Conservation (phyloP, 2,888 invertebrate genomes). For the Masnerella sp. region DNA sequence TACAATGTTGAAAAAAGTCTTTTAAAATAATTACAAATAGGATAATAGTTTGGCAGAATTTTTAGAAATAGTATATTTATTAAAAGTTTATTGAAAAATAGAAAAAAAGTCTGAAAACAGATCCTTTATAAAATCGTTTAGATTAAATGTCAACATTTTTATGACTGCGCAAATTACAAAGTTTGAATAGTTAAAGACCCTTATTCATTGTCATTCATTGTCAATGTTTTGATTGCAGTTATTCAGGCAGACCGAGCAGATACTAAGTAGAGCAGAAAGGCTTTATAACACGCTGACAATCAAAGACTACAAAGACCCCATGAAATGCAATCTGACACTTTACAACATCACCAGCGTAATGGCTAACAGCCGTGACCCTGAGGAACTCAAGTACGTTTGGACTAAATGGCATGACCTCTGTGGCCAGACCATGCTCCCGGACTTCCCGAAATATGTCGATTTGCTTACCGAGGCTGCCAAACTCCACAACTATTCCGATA, state of each 20-base stretch:
- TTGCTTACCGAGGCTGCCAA: constrained; percentile 74
- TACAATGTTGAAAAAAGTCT: no score
- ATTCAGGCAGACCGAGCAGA: constrained; percentile 81
- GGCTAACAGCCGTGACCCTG: constrained; percentile 80
- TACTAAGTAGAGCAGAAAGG: constrained; percentile 85
- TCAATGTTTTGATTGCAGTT: constrained; percentile 71
- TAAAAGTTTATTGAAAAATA: no score
- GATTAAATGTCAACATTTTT: no score
- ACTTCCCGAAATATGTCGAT: constrained; percentile 72
- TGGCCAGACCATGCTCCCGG: constrained; percentile 81
- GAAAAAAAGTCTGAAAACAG: no score
- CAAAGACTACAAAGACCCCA: constrained; percentile 83
- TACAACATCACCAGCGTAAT: constrained; percentile 83
- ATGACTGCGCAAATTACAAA: no score
- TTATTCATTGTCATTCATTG: not conserved
- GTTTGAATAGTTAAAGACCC: not conserved
- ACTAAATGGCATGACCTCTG: constrained; percentile 86
- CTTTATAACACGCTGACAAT: constrained; percentile 88
- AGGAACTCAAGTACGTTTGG: constrained; percentile 89
- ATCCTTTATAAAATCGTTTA: no score
- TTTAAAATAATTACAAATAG: no score
- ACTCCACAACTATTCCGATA: constrained; percentile 74
- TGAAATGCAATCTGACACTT: constrained; percentile 85
- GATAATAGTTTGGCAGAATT: no score
- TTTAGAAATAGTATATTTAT: no score